These are phyloP conservation scores for Psophia crepitans DNA, from an alignment of 2,113 vertebrate species.

Conservation along the genomic window DNA sequence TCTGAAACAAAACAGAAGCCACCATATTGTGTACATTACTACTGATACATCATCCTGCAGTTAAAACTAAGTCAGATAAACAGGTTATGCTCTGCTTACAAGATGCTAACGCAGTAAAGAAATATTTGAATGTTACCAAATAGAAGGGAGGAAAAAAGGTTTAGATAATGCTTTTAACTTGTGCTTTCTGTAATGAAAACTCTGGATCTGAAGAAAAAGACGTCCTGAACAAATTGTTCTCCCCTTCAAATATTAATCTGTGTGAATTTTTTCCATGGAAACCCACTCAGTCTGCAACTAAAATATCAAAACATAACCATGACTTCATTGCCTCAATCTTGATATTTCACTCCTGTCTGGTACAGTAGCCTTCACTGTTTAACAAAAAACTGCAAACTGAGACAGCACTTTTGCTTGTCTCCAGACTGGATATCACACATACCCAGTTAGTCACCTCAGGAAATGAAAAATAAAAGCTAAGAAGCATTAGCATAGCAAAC, in stretches of 20 bases:
- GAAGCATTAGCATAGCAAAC: not conserved
- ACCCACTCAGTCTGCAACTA: not conserved
- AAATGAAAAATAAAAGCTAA: not conserved
- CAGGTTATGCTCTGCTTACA: not conserved
- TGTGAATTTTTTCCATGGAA: not conserved
- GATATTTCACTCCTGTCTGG: not conserved
- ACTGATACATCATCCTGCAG: not conserved
- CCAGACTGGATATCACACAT: not conserved
- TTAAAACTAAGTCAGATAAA: not conserved
- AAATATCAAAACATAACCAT: not conserved
- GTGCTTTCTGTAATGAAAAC: not conserved
- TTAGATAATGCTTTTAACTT: not conserved
- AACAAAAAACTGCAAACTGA: not conserved
- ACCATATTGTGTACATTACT: not conserved
- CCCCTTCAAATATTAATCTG: not conserved
- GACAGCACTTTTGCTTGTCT: not conserved
- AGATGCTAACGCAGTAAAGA: not conserved
- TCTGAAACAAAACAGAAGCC: not conserved
- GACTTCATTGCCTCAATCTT: not conserved
- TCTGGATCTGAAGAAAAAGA: not conserved
- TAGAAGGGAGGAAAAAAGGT: not conserved
- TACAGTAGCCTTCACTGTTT: not conserved
- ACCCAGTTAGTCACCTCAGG: not conserved
- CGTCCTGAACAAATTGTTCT: not conserved
- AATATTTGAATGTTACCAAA: not conserved